phyloP scores from a whole-genome alignment of 2,888 invertebrate species.

The Drosophila suboccidentalis region DNA sequence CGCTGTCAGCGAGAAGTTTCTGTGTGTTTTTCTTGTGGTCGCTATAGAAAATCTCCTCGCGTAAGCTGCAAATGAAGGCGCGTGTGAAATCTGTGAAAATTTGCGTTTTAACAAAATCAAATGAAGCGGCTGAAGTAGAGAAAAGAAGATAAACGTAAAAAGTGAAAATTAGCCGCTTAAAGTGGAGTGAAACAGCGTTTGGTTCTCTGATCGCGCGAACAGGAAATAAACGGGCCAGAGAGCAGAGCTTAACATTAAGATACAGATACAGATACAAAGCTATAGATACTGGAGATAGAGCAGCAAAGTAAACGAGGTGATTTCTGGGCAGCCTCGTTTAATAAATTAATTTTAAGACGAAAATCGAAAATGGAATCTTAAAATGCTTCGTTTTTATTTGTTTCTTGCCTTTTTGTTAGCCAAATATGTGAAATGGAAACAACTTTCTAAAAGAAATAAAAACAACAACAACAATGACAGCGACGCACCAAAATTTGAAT shows the following conservation, averaged over 20 bases:
- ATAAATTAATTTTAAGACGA: slow-evolving; percentile 68
- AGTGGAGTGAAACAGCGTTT: slow-evolving; percentile 52
- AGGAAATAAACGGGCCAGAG: slow-evolving; percentile 51
- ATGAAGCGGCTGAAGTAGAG: slow-evolving; percentile 19
- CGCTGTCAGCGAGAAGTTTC: slow-evolving; percentile 42
- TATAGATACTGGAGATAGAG: slow-evolving; percentile 11
- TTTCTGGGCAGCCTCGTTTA: slow-evolving; percentile 59
- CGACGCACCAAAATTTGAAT: slow-evolving; percentile 69
- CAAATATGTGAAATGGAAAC: slow-evolving; percentile 79
- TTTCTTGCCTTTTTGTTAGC: slow-evolving; percentile 60
- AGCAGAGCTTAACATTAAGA: slow-evolving; percentile 24
- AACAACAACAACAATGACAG: slow-evolving; percentile 42
- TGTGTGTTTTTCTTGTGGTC: not conserved
- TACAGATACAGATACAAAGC: not conserved
- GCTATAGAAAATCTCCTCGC: slow-evolving; percentile 20
- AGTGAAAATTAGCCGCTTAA: slow-evolving; percentile 70
- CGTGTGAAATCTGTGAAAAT: slow-evolving; percentile 75
- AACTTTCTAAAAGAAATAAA: slow-evolving; percentile 75
- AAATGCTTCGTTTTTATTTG: slow-evolving; percentile 47
- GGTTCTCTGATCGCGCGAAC: slow-evolving; percentile 37
- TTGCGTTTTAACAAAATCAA: slow-evolving; percentile 44
- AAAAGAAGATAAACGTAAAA: slow-evolving; percentile 41
- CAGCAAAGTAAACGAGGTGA: slow-evolving; percentile 56
- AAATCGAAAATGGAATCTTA: slow-evolving; percentile 77
- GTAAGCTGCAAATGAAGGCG: slow-evolving; percentile 59